Evolutionary conservation across 2,888 invertebrate genomes (phyloP), one percentile per base, ranked within the genome.

Genomic region (Xestia c-nigrum): DNA sequence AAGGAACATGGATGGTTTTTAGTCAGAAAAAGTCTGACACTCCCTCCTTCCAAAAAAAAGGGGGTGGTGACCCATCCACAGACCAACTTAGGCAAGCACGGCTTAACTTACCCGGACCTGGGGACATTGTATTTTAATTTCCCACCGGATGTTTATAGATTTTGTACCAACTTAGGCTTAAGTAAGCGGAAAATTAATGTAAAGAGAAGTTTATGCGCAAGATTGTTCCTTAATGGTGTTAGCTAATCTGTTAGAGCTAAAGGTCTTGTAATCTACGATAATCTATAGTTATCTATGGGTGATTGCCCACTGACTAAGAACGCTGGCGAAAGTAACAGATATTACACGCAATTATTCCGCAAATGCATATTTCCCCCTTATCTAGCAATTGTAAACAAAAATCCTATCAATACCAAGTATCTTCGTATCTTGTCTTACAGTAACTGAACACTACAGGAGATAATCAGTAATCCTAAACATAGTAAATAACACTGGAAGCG

Each of bases 401-500:
- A 75, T 68, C 66, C 69, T 64, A 73, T 77, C 73, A 66, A 57
- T 16, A 24, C 50, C 19, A 67, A 64, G 10, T 38, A 80, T 80
- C 84, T 69, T 52, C 38, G 24, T 43, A 69, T 59, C 43, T 74
- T 43, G 24, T n/a, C n/a, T 57, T 57, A 50, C 38, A 61, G 84
- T 84, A 84, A 84, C 74, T 65, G 47, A 72, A 84, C 40, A 77
- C 74, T 73, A 4, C 9, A 59, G 16, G 3, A 63, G 77, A 80
- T 82, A 77, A 85, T 70, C 85, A 71, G 76, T 77, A 85, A 79
- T 55, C 6, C 38, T 66, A 85, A 80, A 52, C 74, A 72, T 12
- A 55, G 69, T 74, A 78, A 78, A 79, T 66, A 63, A 82, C 19
- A 68, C 63, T 40, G 68, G 16, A 74, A 55, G 59, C 65, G 38